phyloP scores from a whole-genome alignment of 2,797 vertebrate species.

The Tangara arthus region DNA sequence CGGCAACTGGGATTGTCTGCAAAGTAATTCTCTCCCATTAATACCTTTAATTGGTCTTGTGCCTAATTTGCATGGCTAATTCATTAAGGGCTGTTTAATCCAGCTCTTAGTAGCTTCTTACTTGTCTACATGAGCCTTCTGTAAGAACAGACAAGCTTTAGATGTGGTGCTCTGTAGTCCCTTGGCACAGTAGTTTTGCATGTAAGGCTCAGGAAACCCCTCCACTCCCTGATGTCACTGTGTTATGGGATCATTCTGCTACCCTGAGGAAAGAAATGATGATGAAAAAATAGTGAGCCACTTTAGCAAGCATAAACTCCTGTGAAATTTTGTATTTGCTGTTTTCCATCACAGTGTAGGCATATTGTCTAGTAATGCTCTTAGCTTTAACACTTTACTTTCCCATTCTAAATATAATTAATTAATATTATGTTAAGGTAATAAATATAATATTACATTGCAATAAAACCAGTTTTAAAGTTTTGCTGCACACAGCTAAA shows the following conservation, averaged over 20 bases:
- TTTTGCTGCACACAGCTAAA: not conserved
- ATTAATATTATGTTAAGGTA: not conserved
- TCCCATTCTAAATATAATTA: not conserved
- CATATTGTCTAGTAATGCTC: not conserved
- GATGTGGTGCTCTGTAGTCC: rapidly evolving
- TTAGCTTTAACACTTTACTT: not conserved
- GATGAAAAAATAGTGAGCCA: not conserved
- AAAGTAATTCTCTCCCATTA: not conserved
- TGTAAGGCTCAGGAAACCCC: not conserved
- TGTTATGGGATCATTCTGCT: not conserved
- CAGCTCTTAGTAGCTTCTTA: not conserved
- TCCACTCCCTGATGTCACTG: not conserved
- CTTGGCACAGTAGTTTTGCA: not conserved
- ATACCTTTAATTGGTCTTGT: not conserved
- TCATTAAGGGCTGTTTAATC: not conserved
- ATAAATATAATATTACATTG: not conserved
- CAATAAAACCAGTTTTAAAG: not conserved
- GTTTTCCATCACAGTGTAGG: not conserved
- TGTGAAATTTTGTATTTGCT: not conserved
- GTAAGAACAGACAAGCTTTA: not conserved
- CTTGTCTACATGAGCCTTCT: not conserved
- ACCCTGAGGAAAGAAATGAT: not conserved
- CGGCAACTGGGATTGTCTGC: not conserved
- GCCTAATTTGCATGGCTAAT: not conserved
- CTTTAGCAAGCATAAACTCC: not conserved